phyloP scores from a whole-genome alignment of 2,797 vertebrate genomes.

The Florisuga fusca region DNA sequence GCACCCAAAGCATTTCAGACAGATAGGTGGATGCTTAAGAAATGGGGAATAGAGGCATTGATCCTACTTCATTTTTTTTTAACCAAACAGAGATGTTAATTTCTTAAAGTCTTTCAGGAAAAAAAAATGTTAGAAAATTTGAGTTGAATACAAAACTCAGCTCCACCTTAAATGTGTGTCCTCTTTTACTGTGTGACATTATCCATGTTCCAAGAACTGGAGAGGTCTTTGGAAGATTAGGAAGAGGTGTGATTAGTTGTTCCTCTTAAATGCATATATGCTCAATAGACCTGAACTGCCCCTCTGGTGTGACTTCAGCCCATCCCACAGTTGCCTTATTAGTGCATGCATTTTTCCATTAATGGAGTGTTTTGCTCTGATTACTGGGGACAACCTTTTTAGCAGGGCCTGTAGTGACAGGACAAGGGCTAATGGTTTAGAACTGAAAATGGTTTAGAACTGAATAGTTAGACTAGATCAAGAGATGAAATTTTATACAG shows the following conservation, averaged over 20 bases:
- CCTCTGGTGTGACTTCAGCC: neutral
- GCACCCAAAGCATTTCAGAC: neutral
- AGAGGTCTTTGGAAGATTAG: constrained; percentile 11
- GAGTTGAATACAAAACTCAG: neutral
- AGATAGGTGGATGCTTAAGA: neutral
- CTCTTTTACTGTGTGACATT: neutral
- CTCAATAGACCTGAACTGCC: neutral
- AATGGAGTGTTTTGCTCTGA: neutral
- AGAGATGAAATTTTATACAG: too few species aligned
- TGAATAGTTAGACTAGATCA: too few species aligned
- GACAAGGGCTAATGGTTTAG: too few species aligned
- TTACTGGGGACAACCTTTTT: too few species aligned
- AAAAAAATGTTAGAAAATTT: neutral
- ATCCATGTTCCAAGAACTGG: neutral
- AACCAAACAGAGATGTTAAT: accelerated
- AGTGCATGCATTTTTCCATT: neutral
- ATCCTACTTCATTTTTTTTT: neutral
- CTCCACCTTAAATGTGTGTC: neutral
- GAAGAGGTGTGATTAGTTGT: neutral
- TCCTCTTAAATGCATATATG: neutral
- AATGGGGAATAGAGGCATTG: neutral
- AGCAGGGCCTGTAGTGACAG: too few species aligned
- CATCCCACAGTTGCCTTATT: neutral
- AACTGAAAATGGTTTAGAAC: too few species aligned
- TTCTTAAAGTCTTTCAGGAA: neutral